Evolutionary conservation across 2,888 invertebrate genomes (phyloP).

Genomic region (Colletes collaris): DNA sequence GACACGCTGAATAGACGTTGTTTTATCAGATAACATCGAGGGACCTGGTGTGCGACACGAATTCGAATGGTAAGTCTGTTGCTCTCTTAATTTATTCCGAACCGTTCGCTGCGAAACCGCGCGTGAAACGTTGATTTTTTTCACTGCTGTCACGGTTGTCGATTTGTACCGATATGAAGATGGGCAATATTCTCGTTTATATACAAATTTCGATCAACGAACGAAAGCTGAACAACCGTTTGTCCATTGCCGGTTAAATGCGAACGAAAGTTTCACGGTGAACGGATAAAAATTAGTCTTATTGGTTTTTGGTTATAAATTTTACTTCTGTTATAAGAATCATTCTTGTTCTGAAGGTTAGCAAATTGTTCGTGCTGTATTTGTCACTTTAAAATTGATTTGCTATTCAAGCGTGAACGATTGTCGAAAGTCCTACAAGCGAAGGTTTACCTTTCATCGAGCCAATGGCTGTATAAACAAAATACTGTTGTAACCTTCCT

Average conservation of each 20-base stretch:
- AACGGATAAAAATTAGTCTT: no score
- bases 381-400: not conserved
- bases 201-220: no score
- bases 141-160: no score
- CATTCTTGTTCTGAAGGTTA: no score
- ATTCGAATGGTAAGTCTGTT: conserved; percentile 62
- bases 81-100: conserved; percentile 12
- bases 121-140: not conserved
- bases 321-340: no score
- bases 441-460: not conserved
- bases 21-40: conserved; percentile 55
- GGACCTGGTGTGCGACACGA: conserved; percentile 36
- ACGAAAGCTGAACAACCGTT: no score
- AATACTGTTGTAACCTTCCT: conserved; percentile 3
- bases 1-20: conserved; percentile 46
- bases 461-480: not conserved
- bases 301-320: no score
- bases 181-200: not conserved
- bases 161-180: no score
- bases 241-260: no score
- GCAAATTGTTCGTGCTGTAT: no score
- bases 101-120: not conserved
- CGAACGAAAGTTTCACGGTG: no score
- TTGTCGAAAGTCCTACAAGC: not conserved
- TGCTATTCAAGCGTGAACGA: not conserved